Conservation (phyloP, 1,140 invertebrate genomes). For the Diploscapter pachys region DNA sequence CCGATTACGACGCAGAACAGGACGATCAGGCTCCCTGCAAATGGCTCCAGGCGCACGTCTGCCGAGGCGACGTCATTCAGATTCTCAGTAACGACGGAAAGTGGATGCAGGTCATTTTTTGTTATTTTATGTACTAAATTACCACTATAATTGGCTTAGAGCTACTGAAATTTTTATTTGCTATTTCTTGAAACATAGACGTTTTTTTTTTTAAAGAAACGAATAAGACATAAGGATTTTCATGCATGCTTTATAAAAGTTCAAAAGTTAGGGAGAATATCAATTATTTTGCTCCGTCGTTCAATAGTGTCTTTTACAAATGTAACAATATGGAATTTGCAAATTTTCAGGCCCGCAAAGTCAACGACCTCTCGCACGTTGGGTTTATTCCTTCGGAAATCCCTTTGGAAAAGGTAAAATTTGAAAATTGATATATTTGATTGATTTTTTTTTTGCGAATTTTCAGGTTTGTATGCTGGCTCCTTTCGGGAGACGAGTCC, state of each 20-base stretch:
- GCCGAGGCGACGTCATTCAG: constrained; percentile 85
- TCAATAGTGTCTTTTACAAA: background rate
- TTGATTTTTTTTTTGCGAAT: too few species aligned
- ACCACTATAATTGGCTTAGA: too few species aligned
- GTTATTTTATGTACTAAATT: background rate
- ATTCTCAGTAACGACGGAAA: constrained; percentile 88
- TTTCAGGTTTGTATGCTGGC: constrained; percentile 80
- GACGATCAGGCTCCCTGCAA: constrained; percentile 89
- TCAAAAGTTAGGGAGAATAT: too few species aligned
- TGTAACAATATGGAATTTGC: background rate
- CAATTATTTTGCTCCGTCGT: too few species aligned
- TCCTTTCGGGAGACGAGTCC: constrained; percentile 85
- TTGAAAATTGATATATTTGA: too few species aligned
- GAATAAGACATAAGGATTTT: too few species aligned
- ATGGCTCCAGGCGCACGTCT: constrained; percentile 88
- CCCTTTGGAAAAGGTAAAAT: constrained; percentile 69
- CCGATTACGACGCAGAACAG: constrained; percentile 57
- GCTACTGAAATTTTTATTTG: too few species aligned
- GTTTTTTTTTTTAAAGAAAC: too few species aligned
- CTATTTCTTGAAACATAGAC: too few species aligned
- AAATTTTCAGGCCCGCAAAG: constrained; percentile 56
- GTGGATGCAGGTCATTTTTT: constrained; percentile 80
- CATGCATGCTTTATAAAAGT: too few species aligned
- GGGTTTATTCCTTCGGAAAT: constrained; percentile 73
- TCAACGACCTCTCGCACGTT: constrained; percentile 62